Conservation (phyloP, 2,797 vertebrate species). For the Ibycter americanus region DNA sequence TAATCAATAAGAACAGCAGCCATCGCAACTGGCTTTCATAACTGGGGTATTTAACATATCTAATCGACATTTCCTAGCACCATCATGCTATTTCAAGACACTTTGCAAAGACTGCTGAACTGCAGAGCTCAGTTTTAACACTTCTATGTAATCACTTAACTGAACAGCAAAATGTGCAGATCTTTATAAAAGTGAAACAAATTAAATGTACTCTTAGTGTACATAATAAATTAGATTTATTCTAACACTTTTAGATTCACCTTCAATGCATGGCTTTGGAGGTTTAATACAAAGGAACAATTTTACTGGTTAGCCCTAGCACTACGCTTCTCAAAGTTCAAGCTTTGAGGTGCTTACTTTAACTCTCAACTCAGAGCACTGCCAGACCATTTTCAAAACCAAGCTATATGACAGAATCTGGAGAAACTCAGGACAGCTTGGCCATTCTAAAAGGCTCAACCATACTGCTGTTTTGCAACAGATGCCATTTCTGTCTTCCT, state of each 20-base stretch:
- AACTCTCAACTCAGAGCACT: neutral
- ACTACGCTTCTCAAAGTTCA: neutral
- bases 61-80: neutral
- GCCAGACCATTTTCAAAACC: neutral
- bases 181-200: neutral
- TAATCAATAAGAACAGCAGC: neutral
- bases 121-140: neutral
- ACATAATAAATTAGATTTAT: neutral
- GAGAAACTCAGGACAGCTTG: neutral
- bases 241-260: neutral
- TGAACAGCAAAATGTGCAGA: neutral
- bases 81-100: neutral
- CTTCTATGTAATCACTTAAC: neutral
- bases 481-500: neutral
- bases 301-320: neutral
- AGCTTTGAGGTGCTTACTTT: neutral
- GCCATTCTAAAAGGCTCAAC: neutral
- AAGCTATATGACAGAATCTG: neutral
- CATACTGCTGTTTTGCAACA: neutral
- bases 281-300: neutral
- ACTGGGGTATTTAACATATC: neutral
- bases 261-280: neutral
- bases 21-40: neutral
- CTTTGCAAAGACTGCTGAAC: neutral
- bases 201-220: neutral